Evolutionary conservation across 2,888 invertebrate genomes (phyloP), one percentile per base, ranked within the genome.

Genomic region (Podotricha telesiphe): DNA sequence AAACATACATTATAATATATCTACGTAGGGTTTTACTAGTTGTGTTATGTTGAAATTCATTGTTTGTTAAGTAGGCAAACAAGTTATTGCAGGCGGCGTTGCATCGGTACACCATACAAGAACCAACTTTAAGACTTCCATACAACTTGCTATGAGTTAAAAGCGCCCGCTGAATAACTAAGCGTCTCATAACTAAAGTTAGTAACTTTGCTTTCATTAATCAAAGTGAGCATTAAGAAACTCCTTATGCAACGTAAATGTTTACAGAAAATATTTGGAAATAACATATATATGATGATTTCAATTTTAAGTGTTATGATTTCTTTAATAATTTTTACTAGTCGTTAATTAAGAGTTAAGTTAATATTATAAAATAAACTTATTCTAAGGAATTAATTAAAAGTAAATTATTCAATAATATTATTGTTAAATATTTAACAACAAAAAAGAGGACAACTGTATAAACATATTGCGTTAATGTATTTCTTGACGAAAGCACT

Each of bases 151-250:
- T 42, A 13, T 40, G 50, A 66, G 34, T 42, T 59, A 59, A 66
- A 66, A 59, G 59, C 66, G 51, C 58, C 58, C 65, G 66, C 66
- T 58, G 66, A 66, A 66, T 58, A 66, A 66, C 58, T 58, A 59
- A 66, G 58, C 58, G 66, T 66, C 48, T 58, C 66, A 66, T 66
- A 66, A 58, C 65, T 58, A 37, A 66, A 66, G 48, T 37, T 58
- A 28, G 40, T 66, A 65, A 65, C 65, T 65, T 55, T 66, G 40
- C 48, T 58, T 66, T 58, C 50, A 48, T 58, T 58, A 66, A 66
- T 48, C 65, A 59, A 45, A 59, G 59, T 59, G 42, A 11, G 59
- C 59, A 45, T 59, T 22, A 59, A 59, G 59, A 45, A 42, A 45
- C 22, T 45, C 22, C 22, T 59, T 28, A n/a, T 59, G 42, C 40